Evolutionary conservation across 2,113 vertebrate species (phyloP), one percentile per base, ranked within the genome.

Genomic region (Phoxinus phoxinus): DNA sequence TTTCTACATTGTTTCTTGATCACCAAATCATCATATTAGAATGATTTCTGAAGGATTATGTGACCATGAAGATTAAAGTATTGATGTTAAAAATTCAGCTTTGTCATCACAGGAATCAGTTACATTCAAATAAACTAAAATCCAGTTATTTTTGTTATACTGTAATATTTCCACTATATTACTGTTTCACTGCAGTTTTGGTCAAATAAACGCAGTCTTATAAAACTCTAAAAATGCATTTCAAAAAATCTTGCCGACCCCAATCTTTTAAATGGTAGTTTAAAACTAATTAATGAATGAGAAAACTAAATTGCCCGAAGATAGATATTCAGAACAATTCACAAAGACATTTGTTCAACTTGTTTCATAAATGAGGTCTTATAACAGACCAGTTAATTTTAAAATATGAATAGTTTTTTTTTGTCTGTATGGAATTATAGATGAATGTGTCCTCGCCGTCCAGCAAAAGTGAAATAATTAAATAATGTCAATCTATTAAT

Each of bases 381-480:
- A 77, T 35, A 3, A 32, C 10, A 76, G 48, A 23, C 15, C 8
- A 27, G 78, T 65, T 63, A 0, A 63, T 80, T 44, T 61, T 44
- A 25, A 25, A 27, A 21, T n/a, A 21, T 21, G 37, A 41, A 44
- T 5, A 37, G 21, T n/a, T 12, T 21, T 59, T 59, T 61, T 41
- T 37, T 37, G 23, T 37, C 51, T 58, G 32, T 41, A 27, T 46
- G 44, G 3, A 61, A n/a, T 44, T 65, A 81, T 10, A 32, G 17
- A 51, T 78, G 21, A 51, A 48, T 46, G 35, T 17, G 7, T 81
- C 23, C 1, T 27, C 30, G 59, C 37, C 13, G 0, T 27, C n/a
- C 25, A 65, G 59, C 41, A 65, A 76, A 75, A 48, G 13, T 13
- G n/a, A 65, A 32, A 69, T 67, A 67, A 81, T 80, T 41, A 80